Evolutionary conservation across 1,140 invertebrate genomes (phyloP), one percentile per base, ranked within the genome.

Genomic region (Idris sp.): DNA sequence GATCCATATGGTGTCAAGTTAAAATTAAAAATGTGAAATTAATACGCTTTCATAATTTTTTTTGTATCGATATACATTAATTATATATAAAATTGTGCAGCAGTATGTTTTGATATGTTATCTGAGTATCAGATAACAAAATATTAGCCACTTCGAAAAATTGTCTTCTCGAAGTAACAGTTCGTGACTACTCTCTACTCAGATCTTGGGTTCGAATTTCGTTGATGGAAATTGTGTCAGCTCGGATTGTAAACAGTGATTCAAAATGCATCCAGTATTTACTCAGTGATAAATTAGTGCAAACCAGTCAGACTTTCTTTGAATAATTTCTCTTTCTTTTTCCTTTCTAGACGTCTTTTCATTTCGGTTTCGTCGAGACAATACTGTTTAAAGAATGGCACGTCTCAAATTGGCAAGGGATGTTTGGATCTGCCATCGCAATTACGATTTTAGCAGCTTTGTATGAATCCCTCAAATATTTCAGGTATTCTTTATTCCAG

Each of bases 381-480:
- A 84, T 88, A 62, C 62, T 88, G 4, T 86, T 88, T 15, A 15
- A 79, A 11, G 51, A 51, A 73, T 87, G 86, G 86, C 36, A 59
- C 26, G 75, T 80, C 2, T 56, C 56, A 9, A 71, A 84, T 41
- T 73, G 73, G 68, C 43, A 67, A 41, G 85, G 83, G 5, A 77
- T 87, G 38, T 19, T 81, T 0, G 79, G 78, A 33, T 87, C 86
- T 0, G 74, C 77, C 13, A 22, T 86, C 35, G 85, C 82, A 2
- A 78, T 87, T 9, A 58, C 80, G 54, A 30, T 86, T 0, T 13
- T 88, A 11, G 79, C 77, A 1, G 73, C 78, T 3, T 68, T 85
- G 15, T 85, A 85, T 25, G 85, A 88, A 71, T 82, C 74, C 0
- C n/a, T 88, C 0, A 87, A 86, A 75, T 84, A 79, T 77, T 86